Base-by-base conservation (phyloP, 2,797 vertebrate genomes). In the Chelmon rostratus region DNA sequence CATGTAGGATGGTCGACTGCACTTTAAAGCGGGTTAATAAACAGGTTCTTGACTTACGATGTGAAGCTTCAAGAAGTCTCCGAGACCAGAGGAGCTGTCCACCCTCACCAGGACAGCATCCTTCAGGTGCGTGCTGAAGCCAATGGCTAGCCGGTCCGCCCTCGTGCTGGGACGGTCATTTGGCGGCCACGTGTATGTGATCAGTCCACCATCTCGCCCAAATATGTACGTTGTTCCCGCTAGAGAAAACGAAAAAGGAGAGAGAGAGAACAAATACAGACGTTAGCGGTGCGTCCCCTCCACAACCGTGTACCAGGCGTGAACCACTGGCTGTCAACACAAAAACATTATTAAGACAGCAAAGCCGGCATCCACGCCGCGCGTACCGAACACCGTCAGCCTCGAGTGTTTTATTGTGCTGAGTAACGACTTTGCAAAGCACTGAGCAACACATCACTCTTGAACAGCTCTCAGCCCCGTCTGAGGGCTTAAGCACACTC, bases 181-280 rank as follows among this genome's bases (percentile, higher is more conserved):
- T 13, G 97, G 97, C 59, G 98, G 98, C 98, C 98, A 99, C 0
- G 97, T 99, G 95, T 99, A 99, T 0, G 97, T 98, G 94, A 99
- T 98, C 46, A 98, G 96, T 95, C 98, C 98, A 91, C 98, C 98
- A 75, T 98, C 98, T 94, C 98, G 96, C 89, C 98, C 98, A 92
- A 99, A 99, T 94, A 99, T 98, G 92, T 98, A 99, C 0, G 98
- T 99, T 81, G 97, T 99, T 94, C 98, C 98, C 93, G 98, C 98
- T 99, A 91, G 3, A 88, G 57, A 63, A 59, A 59, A 57, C 8
- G 68, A 58, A 49, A 44, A 35, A 42, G 11, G 7, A 50, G 23
- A 53, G 12, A 83, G 21, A 70, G n/a, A 47, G 62, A 31, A 73
- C 50, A 69, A 44, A 88, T 1, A 76, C 46, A 65, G 31, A 78